These are phyloP conservation scores for Heptranchias perlo DNA, from an alignment of 2,113 vertebrate genomes.

Conservation along the genomic window DNA sequence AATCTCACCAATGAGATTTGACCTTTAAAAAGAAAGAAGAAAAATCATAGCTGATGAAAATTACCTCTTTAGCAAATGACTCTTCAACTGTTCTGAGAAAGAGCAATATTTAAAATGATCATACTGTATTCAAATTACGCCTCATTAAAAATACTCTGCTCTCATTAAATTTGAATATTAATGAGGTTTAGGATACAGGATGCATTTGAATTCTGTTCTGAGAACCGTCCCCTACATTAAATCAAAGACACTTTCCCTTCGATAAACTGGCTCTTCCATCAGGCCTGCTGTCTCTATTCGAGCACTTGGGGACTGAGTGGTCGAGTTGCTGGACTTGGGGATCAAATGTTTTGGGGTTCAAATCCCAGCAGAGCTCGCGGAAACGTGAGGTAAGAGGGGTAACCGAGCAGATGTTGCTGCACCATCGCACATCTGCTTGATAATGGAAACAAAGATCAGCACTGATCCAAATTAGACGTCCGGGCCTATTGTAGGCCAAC, in stretches of 20 bases:
- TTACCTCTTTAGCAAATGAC: slow-evolving; percentile 33
- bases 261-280: neutral
- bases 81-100: slow-evolving; percentile 27
- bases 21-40: neutral
- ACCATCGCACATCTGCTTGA: too few relatives aligned
- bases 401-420: too few relatives aligned
- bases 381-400: neutral
- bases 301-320: neutral
- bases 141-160: slow-evolving; percentile 21
- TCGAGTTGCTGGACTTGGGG: neutral
- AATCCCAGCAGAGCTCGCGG: neutral
- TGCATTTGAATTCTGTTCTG: neutral
- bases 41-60: slow-evolving; percentile 4
- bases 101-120: slow-evolving; percentile 36
- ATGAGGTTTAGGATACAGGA: neutral
- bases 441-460: too few relatives aligned
- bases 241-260: neutral
- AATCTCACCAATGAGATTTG: slow-evolving; percentile 29
- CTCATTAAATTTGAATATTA: slow-evolving; percentile 31
- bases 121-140: slow-evolving; percentile 23
- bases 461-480: too few relatives aligned
- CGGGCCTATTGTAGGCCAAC: too few relatives aligned
- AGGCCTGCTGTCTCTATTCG: too few relatives aligned
- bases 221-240: neutral
- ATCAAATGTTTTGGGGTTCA: neutral